phyloP scores from a whole-genome alignment of 2,113 vertebrate species.

The Lepidothrix coronata region DNA sequence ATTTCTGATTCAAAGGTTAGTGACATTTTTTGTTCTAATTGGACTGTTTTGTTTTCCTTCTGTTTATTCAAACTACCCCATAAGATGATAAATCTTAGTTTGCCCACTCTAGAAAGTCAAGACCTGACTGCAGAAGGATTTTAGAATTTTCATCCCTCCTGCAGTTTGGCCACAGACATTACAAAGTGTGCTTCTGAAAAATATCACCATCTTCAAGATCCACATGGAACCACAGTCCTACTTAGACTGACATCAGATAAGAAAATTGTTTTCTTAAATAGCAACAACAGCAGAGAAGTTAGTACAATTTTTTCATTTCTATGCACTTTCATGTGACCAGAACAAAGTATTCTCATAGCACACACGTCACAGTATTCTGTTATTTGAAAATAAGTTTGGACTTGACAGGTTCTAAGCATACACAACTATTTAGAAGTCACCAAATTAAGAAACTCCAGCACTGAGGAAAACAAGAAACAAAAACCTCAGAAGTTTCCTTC shows the following conservation, averaged over 20 bases:
- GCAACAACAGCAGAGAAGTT: not conserved
- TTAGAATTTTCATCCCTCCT: not conserved
- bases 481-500: not conserved
- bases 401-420: not conserved
- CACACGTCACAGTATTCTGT: not conserved
- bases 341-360: not conserved
- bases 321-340: not conserved
- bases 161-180: not conserved
- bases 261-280: not conserved
- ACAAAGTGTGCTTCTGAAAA: not conserved
- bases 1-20: not conserved
- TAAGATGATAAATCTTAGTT: fast-evolving
- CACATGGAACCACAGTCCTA: not conserved
- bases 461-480: not conserved
- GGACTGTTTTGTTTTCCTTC: not conserved
- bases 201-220: not conserved
- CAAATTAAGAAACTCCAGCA: not conserved
- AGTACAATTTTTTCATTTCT: not conserved
- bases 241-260: not conserved
- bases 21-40: not conserved
- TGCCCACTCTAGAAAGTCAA: not conserved
- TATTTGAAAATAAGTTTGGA: not conserved
- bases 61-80: not conserved
- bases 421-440: not conserved
- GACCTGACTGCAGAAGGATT: not conserved